Evolutionary conservation across 2,888 invertebrate species (phyloP).

Genomic region (Bellardia pandia): DNA sequence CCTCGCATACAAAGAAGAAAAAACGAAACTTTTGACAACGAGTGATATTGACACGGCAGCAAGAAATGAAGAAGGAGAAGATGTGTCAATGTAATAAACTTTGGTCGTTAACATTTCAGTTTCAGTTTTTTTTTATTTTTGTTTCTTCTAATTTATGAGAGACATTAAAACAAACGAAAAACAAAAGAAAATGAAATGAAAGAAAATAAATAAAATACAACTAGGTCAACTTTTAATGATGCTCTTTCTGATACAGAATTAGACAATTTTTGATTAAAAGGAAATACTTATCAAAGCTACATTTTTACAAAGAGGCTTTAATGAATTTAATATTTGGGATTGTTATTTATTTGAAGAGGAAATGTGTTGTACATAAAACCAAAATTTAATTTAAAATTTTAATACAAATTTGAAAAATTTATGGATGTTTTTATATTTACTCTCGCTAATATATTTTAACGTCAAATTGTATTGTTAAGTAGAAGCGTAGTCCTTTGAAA

Average conservation of each 20-base stretch:
- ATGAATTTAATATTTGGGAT: no score
- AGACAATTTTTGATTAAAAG: background rate
- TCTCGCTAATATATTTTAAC: no score
- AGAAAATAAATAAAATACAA: background rate
- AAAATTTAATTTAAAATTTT: no score
- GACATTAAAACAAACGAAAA: background rate
- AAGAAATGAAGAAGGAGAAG: background rate
- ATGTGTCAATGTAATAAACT: background rate
- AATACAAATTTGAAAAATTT: no score
- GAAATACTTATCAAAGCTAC: background rate
- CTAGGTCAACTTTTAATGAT: conserved; percentile 18
- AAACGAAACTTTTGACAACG: background rate
- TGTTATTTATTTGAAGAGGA: no score
- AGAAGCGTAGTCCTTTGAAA: no score
- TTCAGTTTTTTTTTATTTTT: background rate
- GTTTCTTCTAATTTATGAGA: background rate
- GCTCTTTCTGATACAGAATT: no score
- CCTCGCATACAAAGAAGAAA: no score
- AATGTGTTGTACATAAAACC: no score
- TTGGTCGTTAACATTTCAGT: background rate
- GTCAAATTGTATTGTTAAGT: no score
- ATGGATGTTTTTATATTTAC: no score
- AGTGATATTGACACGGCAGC: background rate
- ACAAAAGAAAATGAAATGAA: background rate
- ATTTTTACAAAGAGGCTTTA: no score